Evolutionary conservation across 2,113 vertebrate species (phyloP).

Genomic region (Cervus canadensis): DNA sequence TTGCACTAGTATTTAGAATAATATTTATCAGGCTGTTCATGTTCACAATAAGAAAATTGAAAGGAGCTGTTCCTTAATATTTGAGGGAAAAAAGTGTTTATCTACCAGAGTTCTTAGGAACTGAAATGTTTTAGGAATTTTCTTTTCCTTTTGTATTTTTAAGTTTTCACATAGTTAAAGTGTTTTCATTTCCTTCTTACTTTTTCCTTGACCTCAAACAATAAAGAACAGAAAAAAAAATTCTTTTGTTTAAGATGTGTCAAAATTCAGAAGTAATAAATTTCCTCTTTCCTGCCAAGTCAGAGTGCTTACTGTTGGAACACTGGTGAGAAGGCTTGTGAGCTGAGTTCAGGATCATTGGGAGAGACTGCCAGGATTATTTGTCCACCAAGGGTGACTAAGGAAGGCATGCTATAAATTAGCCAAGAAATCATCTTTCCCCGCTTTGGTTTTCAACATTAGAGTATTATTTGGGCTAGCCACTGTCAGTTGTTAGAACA

Average conservation of each 20-base stretch:
- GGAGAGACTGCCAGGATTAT: constrained; percentile 2
- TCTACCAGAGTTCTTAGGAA: not conserved
- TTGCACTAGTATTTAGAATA: not conserved
- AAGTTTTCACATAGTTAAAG: not conserved
- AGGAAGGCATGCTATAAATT: not conserved
- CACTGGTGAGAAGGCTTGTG: not conserved
- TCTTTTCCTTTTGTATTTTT: constrained; percentile 15
- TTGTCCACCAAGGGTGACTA: not conserved
- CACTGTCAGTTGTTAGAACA: not conserved
- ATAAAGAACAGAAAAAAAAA: not conserved
- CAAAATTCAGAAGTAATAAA: not conserved
- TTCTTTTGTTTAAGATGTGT: not conserved
- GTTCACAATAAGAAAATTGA: not conserved
- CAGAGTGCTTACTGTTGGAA: not conserved
- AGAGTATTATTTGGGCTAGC: not conserved
- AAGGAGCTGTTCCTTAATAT: not conserved
- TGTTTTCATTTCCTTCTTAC: not conserved
- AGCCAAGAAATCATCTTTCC: not conserved
- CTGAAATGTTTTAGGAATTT: constrained; percentile 21
- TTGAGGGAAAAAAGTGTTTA: not conserved
- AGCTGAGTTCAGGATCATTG: not conserved
- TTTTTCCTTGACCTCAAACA: not conserved
- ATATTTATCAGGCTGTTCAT: not conserved
- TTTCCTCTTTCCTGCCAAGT: not conserved
- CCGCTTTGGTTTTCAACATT: not conserved